A percentile compares a stretch with the other conserved stretches of the same genome.
phyloP scores from a whole-genome alignment of 2,113 vertebrate species.

The Okapia johnstoni region DNA sequence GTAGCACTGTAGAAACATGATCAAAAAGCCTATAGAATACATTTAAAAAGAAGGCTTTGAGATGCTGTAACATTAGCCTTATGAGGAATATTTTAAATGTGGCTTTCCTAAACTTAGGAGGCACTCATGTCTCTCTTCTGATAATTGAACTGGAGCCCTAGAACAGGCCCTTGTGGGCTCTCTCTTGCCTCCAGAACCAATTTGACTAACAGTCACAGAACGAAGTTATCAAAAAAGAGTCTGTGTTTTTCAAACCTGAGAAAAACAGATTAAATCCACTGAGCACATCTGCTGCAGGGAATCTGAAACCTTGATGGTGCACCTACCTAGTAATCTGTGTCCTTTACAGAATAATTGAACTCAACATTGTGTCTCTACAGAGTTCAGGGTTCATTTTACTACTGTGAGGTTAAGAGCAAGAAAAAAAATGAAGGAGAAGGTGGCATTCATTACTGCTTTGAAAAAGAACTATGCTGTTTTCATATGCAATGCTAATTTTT shows the following conservation, averaged over 20 bases:
- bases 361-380: background rate
- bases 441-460: slow-evolving; percentile 3
- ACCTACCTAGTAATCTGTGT: background rate
- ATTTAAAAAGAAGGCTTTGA: slow-evolving; percentile 5
- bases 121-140: background rate
- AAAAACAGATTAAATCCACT: slow-evolving; percentile 16
- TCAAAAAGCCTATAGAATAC: background rate
- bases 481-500: background rate
- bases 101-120: slow-evolving; percentile 9
- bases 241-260: background rate
- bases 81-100: background rate
- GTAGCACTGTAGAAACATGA: background rate
- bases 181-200: background rate
- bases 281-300: slow-evolving; percentile 9
- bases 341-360: slow-evolving; percentile 8
- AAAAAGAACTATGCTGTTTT: slow-evolving; percentile 34
- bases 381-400: background rate
- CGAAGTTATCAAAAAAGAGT: slow-evolving; percentile 18
- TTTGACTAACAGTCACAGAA: slow-evolving; percentile 45
- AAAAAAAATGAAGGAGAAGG: background rate
- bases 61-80: background rate
- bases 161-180: background rate
- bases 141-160: background rate
- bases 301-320: background rate
- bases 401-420: slow-evolving; percentile 23